Evolutionary conservation across 1,140 invertebrate species (phyloP), one percentile per base, ranked within the genome.

Genomic region (Trinorchestia longiramus): DNA sequence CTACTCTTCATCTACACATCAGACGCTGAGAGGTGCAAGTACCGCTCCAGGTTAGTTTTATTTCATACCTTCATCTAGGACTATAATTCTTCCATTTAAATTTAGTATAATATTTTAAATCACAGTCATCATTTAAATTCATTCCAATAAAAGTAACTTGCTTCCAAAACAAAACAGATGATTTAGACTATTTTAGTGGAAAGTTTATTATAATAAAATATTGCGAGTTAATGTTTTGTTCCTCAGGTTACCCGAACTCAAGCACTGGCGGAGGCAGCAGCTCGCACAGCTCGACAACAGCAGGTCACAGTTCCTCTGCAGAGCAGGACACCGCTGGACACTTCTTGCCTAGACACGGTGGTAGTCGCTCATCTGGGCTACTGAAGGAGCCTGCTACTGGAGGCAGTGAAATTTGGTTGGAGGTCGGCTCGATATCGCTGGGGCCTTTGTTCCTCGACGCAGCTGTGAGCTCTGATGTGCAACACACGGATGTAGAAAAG

Each of bases 361-460:
- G 92, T 11, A 94, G 92, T 44, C 43, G 44, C 43, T 94, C 92
- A 23, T 94, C 92, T 11, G 92, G 92, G 11, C 92, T 45, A 6
- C 43, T 94, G 43, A 94, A 45, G 44, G 92, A 94, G 92, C 92
- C 92, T n/a, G 92, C 43, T 42, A 41, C 88, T 42, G 88, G 8
- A 19, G 92, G 92, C 17, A 96, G 95, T 87, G 97, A 97, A 44
- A 97, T 97, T 95, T 99, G 99, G 99, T 98, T 99, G 0, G 99
- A 99, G 97, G 99, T 99, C 11, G 99, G 99, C 8, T 98, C 98
- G n/a, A 97, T 99, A 0, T 98, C 98, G 40, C 97, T 99, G 95
- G 99, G 99, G 4, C 99, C 99, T 36, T 98, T 99, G 43, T 98
- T 99, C 96, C 97, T 99, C n/a, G 99, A 99, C 97, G 98, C 99